Evolutionary conservation across 2,797 vertebrate genomes (phyloP), one percentile per base, ranked within the genome.

Genomic region (Balearica regulorum): DNA sequence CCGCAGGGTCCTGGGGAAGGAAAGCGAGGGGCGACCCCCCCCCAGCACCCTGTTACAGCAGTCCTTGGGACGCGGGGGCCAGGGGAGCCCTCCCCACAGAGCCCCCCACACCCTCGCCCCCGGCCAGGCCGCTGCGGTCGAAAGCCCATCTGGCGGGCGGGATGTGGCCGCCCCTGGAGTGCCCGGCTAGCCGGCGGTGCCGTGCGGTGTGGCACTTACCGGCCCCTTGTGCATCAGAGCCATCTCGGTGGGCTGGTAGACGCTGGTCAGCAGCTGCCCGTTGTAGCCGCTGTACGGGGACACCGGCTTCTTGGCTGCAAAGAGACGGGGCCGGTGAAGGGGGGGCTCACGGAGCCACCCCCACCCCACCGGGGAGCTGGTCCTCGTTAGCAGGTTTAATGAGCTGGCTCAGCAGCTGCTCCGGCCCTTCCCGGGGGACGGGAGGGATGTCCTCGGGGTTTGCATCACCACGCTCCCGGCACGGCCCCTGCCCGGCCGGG

Each of bases 211-310:
- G 21, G 19, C 44, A 95, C 99, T 99, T 96, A 99, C 99, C n/a
- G 91, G 62, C 31, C 97, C 98, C 96, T 99, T 99, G 96, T 98
- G 98, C 98, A 99, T 99, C 94, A 99, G 95, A 13, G 99, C 98
- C 96, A 99, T 98, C 97, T 99, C 99, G 0, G 99, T 99, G 89
- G 99, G 99, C 98, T 99, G 99, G 97, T 99, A 99, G 46, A 99
- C 99, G 0, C 98, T 98, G 49, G 98, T 98, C 25, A 99, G 98
- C 64, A 98, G 93, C 95, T 99, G 99, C 18, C 99, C 99, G 0
- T 98, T 99, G 98, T 99, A 99, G 64, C 99, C 99, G 0, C 99
- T 98, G 96, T 99, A 99, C 0, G 99, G 99, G 5, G 99, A 99
- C 96, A 99, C 98, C 0, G 98, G 98, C 91, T 98, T 99, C 97